Evolutionary conservation across 2,113 vertebrate genomes (phyloP).

Genomic region (Astur gentilis): DNA sequence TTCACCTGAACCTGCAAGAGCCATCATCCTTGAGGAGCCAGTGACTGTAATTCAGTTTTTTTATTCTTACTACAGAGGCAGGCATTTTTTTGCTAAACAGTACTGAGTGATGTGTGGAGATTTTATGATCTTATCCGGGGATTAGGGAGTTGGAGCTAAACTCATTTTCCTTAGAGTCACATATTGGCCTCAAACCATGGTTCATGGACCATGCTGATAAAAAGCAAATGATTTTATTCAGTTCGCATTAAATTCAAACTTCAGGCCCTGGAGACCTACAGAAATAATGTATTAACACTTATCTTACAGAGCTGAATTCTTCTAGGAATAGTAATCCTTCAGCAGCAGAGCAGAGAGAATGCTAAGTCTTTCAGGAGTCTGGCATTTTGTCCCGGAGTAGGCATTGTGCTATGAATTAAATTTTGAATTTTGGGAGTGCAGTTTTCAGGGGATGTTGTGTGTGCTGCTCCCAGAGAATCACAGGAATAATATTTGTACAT

Average conservation of each 20-base stretch:
- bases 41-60: constrained; percentile 4
- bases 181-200: constrained; percentile 46
- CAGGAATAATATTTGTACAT: not conserved
- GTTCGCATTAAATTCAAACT: constrained; percentile 64
- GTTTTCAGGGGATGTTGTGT: not conserved
- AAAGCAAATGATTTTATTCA: constrained; percentile 72
- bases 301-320: constrained; percentile 44
- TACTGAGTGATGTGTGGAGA: constrained; percentile 47
- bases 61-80: not conserved
- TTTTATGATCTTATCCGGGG: constrained; percentile 48
- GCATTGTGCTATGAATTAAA: not conserved
- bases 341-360: constrained; percentile 4
- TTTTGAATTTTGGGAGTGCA: not conserved
- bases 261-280: constrained; percentile 43
- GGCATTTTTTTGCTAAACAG: constrained; percentile 49
- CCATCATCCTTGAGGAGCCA: not conserved
- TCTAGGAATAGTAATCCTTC: constrained; percentile 59
- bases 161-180: constrained; percentile 57
- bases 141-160: constrained; percentile 56
- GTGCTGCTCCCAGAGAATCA: not conserved
- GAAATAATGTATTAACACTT: constrained; percentile 67
- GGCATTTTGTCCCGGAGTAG: not conserved
- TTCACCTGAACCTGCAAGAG: constrained; percentile 29
- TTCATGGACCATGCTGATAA: constrained; percentile 71
- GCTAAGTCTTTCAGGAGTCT: constrained; percentile 11